Conservation (phyloP, 2,888 invertebrate genomes). For the Hypomecis atomaria region DNA sequence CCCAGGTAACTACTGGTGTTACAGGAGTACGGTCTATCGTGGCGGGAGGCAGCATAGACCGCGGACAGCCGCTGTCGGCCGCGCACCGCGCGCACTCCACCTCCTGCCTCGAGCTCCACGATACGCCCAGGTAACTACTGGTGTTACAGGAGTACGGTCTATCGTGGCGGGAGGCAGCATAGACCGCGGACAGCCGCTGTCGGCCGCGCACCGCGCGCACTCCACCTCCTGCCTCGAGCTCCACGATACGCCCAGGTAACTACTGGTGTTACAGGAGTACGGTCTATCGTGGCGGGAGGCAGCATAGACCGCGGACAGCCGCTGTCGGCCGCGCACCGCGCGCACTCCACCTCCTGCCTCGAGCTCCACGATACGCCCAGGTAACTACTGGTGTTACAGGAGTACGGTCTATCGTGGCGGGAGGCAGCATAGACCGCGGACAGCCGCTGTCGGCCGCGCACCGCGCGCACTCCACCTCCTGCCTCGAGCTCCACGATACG, state of each 20-base stretch:
- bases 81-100: slow-evolving; percentile 87
- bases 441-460: slow-evolving; percentile 74
- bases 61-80: slow-evolving; percentile 66
- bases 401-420: slow-evolving; percentile 67
- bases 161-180: slow-evolving; percentile 58
- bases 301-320: slow-evolving; percentile 62
- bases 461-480: slow-evolving; percentile 87
- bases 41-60: slow-evolving; percentile 51
- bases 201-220: slow-evolving; percentile 83
- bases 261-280: slow-evolving; percentile 65
- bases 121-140: too few relatives aligned
- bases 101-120: slow-evolving; percentile 85
- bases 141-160: slow-evolving; percentile 68
- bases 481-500: slow-evolving; percentile 80
- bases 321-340: slow-evolving; percentile 77
- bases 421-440: slow-evolving; percentile 53
- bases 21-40: slow-evolving; percentile 72
- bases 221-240: slow-evolving; percentile 88
- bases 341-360: slow-evolving; percentile 87
- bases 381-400: too few relatives aligned
- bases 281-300: slow-evolving; percentile 62
- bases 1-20: too few relatives aligned
- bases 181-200: slow-evolving; percentile 63
- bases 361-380: slow-evolving; percentile 80
- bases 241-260: too few relatives aligned